Conservation (phyloP, 1,140 invertebrate species). For the Eupeodes corollae region DNA sequence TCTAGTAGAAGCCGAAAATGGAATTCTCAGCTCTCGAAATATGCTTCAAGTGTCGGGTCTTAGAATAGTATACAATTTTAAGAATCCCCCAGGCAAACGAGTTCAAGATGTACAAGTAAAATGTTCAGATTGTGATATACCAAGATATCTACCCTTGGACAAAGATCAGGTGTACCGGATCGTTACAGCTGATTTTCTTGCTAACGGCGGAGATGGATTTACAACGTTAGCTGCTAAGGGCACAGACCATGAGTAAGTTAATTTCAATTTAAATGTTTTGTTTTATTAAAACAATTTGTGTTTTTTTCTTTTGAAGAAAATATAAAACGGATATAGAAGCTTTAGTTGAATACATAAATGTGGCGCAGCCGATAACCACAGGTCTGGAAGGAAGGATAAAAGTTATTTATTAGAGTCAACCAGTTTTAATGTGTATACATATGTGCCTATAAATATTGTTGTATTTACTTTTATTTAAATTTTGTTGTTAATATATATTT, state of each 20-base stretch:
- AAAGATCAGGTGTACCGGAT: conserved; percentile 47
- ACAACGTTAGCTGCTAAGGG: conserved; percentile 29
- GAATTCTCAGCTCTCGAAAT: conserved; percentile 40
- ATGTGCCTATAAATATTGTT: too few species aligned
- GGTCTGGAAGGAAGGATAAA: conserved; percentile 36
- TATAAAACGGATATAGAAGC: neutral
- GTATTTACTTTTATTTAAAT: neutral
- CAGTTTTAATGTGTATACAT: neutral
- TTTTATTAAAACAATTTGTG: neutral
- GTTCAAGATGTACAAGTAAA: conserved; percentile 45
- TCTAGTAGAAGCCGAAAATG: conserved; percentile 22
- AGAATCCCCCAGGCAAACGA: conserved; percentile 43
- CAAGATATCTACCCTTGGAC: conserved; percentile 45
- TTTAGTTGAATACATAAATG: conserved; percentile 16
- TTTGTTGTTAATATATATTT: conserved; percentile 1
- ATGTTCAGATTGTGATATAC: conserved; percentile 53
- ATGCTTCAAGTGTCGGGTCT: conserved; percentile 51
- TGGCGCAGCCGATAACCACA: conserved; percentile 25
- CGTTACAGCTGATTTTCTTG: conserved; percentile 49
- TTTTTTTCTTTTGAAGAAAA: neutral
- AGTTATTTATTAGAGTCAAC: conserved; percentile 15
- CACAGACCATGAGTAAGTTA: conserved; percentile 21
- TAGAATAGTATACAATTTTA: conserved; percentile 40
- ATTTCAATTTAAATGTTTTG: neutral
- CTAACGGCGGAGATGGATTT: conserved; percentile 54